A percentile compares a stretch with the other conserved stretches of the same genome.
Evolutionary conservation across 2,888 invertebrate genomes (phyloP).

Genomic region (Eugnorisma glareosa): DNA sequence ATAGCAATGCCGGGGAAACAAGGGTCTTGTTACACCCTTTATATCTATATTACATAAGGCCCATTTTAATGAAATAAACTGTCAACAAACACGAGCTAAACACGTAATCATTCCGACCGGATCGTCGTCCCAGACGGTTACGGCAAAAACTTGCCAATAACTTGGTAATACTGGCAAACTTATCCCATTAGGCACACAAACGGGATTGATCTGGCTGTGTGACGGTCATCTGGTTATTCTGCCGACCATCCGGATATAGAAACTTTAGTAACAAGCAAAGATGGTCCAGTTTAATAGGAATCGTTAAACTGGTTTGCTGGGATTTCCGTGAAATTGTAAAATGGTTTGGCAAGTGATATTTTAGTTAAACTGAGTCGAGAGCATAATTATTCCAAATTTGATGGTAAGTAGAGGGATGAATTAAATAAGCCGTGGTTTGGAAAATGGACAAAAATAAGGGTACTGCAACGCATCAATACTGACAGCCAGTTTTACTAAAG

Average conservation of each 20-base stretch:
- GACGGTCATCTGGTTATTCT: constrained; percentile 58
- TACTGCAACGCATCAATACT: too few species aligned
- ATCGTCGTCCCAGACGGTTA: constrained; percentile 37
- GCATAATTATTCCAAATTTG: not conserved
- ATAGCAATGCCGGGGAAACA: too few species aligned
- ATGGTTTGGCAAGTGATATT: not conserved
- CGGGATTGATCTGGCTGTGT: constrained; percentile 59
- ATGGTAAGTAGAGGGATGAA: not conserved
- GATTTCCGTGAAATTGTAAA: not conserved
- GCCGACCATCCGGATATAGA: constrained; percentile 38
- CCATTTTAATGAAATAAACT: constrained; percentile 12
- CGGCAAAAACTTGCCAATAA: constrained; percentile 58
- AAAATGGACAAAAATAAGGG: not conserved
- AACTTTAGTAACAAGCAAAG: constrained; percentile 61
- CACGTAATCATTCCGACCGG: constrained; percentile 32
- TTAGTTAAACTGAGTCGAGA: not conserved
- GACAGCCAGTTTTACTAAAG: too few species aligned
- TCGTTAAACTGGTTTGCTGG: not conserved
- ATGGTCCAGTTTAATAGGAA: constrained; percentile 28
- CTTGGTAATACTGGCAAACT: constrained; percentile 54
- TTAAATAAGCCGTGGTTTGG: not conserved
- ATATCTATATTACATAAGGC: too few species aligned
- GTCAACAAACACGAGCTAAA: constrained; percentile 23
- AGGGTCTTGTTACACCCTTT: too few species aligned
- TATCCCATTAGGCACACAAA: constrained; percentile 64